Conservation (phyloP, 2,113 vertebrate genomes). For the Helogale parvula region DNA sequence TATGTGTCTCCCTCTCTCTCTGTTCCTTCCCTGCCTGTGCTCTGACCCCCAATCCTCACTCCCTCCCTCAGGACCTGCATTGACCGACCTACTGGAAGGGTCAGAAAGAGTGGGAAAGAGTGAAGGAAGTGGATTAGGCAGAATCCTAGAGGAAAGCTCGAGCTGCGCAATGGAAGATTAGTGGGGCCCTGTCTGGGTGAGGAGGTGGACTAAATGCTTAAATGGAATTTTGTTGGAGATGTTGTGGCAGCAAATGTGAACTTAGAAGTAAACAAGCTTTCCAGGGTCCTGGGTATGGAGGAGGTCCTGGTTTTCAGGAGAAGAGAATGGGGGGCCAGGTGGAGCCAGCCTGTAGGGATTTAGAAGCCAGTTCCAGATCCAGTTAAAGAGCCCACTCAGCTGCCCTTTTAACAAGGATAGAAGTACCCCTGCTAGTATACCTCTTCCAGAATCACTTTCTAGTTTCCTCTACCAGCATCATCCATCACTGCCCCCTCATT, state of each 20-base stretch:
- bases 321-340: not conserved
- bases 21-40: too few species aligned
- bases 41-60: too few species aligned
- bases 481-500: too few species aligned
- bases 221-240: not conserved
- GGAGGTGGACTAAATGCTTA: not conserved
- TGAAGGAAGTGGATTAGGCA: not conserved
- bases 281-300: not conserved
- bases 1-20: too few species aligned
- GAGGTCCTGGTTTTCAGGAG: not conserved
- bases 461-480: not conserved
- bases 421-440: not conserved
- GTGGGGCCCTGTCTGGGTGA: not conserved
- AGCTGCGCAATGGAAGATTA: not conserved
- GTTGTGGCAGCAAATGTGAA: not conserved
- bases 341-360: not conserved
- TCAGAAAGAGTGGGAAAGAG: not conserved
- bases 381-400: too few species aligned
- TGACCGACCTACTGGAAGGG: too few species aligned
- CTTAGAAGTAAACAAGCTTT: not conserved
- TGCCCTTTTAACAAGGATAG: too few species aligned
- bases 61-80: too few species aligned
- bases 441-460: not conserved
- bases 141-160: not conserved
- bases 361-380: not conserved